Evolutionary conservation across 1,140 invertebrate species (phyloP), one percentile per base, ranked within the genome.

Genomic region (Lepidurus couesii): DNA sequence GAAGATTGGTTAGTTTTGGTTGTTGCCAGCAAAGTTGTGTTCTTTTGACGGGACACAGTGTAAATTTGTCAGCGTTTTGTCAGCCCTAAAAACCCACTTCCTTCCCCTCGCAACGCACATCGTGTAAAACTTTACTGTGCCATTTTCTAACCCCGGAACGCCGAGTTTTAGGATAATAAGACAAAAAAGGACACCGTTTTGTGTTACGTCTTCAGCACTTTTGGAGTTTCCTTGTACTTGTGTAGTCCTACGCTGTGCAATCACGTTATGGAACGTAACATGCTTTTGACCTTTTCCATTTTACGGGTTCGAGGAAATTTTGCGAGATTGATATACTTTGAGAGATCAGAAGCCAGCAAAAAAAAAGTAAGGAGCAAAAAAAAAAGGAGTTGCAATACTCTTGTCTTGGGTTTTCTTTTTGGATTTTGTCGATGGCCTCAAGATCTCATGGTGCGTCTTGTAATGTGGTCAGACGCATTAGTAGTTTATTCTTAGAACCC

Each of bases 391-490:
- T 34, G 34, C 34, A 34, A 34, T 34, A 65, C 21, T 65, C 53
- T 10, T 65, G 53, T 65, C 53, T 65, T 65, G n/a, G 53, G 53
- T 21, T 65, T 65, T 65, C 1, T 13, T 65, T 65, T 65, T 47
- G 45, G 5, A 21, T 65, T 65, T 65, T 65, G 53, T 65, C n/a
- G 53, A 65, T 65, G 53, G 53, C 53, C n/a, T 65, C 53, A 65
- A 65, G 53, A 65, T 65, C 53, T 65, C 53, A 65, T 16, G 53
- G 53, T 65, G 53, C 53, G 53, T 21, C 53, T 65, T 65, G 53
- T 65, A 65, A 65, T 65, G 53, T 65, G 53, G 8, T 65, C 16
- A 65, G 21, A 65, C 16, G 53, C 53, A 65, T 21, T 65, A 65
- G 53, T 65, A 65, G 53, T 65, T 65, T 65, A 65, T 65, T 65